phyloP scores from a whole-genome alignment of 2,888 invertebrate genomes.

The Ormyrus pomaceus region DNA sequence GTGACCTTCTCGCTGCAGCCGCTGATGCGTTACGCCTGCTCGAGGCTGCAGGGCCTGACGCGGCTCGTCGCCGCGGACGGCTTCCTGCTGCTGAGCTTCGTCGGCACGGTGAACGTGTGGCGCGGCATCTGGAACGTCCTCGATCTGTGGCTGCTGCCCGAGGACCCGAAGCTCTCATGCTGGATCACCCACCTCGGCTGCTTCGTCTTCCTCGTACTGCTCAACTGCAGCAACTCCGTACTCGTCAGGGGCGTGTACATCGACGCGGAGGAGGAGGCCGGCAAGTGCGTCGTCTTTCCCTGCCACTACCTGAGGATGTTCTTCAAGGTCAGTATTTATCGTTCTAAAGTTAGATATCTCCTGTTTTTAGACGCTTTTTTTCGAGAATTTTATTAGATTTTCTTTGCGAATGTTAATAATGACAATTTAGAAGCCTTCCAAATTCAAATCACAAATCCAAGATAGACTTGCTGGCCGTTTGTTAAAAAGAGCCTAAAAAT shows the following conservation, averaged over 20 bases:
- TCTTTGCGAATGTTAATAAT: too few species aligned
- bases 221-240: conserved; percentile 92
- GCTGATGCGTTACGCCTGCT: conserved; percentile 83
- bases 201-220: conserved; percentile 84
- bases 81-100: conserved; percentile 86
- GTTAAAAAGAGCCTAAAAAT: too few species aligned
- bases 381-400: not conserved
- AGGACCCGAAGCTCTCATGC: conserved; percentile 84
- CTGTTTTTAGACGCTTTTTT: not conserved
- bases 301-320: conserved; percentile 89
- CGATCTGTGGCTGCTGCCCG: conserved; percentile 85
- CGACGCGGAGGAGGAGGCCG: conserved; percentile 89
- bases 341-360: not conserved
- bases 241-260: conserved; percentile 92
- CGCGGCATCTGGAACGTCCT: conserved; percentile 90
- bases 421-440: too few species aligned
- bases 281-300: conserved; percentile 89
- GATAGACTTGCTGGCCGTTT: too few species aligned
- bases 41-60: conserved; percentile 81
- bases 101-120: conserved; percentile 93
- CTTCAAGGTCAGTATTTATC: conserved; percentile 77
- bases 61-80: conserved; percentile 85
- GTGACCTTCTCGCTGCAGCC: conserved; percentile 87
- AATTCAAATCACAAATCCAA: too few species aligned
- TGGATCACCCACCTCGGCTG: conserved; percentile 88